These are phyloP conservation scores for Caenorhabditis japonica DNA, from an alignment of 2,888 invertebrate species.

Conservation along the genomic window DNA sequence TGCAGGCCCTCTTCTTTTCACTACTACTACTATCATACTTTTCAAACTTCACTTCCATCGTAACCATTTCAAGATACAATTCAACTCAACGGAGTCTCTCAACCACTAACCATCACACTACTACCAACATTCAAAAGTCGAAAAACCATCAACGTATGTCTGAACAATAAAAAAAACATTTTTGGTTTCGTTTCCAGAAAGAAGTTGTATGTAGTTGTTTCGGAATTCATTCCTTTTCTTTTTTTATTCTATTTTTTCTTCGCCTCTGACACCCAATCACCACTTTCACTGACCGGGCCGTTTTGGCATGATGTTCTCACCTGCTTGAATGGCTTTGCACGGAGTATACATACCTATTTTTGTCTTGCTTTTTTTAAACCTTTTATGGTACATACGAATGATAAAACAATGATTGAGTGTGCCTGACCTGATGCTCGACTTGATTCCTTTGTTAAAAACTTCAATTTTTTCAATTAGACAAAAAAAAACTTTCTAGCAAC, in stretches of 20 bases:
- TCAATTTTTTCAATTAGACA: background rate
- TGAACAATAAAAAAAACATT: slow-evolving; percentile 34
- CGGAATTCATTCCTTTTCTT: slow-evolving; percentile 26
- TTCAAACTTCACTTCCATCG: slow-evolving; percentile 36
- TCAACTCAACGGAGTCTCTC: slow-evolving; percentile 62
- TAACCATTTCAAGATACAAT: slow-evolving; percentile 58
- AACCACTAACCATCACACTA: slow-evolving; percentile 54
- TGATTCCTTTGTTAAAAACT: background rate
- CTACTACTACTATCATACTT: slow-evolving; percentile 8
- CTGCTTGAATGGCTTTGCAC: too few relatives aligned
- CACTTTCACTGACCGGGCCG: slow-evolving; percentile 18
- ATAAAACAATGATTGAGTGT: too few relatives aligned
- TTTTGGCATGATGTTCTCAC: slow-evolving; percentile 3
- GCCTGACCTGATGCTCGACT: too few relatives aligned
- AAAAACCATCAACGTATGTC: slow-evolving; percentile 47
- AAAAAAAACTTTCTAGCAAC: too few relatives aligned
- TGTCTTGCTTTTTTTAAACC: too few relatives aligned
- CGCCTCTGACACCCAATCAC: slow-evolving; percentile 10
- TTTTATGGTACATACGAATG: too few relatives aligned
- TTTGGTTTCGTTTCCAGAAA: slow-evolving; percentile 21
- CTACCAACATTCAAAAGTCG: slow-evolving; percentile 35
- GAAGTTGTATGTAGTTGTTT: slow-evolving; percentile 47
- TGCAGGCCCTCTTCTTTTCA: slow-evolving; percentile 23
- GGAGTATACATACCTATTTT: too few relatives aligned
- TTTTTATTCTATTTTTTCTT: slow-evolving; percentile 11